Conservation (phyloP, 1,140 invertebrate species). For the Sipha flava region DNA sequence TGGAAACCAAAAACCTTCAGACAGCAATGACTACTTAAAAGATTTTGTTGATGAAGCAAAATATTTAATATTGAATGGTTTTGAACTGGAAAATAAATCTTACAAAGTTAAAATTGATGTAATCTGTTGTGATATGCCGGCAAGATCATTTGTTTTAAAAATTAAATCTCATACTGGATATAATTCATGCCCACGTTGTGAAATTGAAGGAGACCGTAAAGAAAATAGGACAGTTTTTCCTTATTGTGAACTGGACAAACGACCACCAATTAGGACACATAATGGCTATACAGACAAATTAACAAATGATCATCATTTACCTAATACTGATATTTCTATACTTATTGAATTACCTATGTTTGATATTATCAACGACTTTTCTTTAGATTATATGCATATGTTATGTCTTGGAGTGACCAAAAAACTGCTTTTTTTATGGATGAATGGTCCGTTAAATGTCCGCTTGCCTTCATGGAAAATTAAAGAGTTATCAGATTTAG, state of each 20-base stretch:
- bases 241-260: background rate
- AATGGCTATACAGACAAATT: background rate
- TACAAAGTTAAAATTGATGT: slow-evolving; percentile 32
- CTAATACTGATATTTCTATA: background rate
- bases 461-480: background rate
- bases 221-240: background rate
- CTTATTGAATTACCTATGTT: slow-evolving; percentile 29
- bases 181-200: slow-evolving; percentile 38
- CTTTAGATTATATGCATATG: slow-evolving; percentile 38
- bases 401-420: slow-evolving; percentile 42
- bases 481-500: slow-evolving; percentile 29
- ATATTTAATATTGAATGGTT: slow-evolving; percentile 31
- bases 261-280: background rate
- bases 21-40: slow-evolving; percentile 34
- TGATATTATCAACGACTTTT: slow-evolving; percentile 41
- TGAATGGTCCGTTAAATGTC: slow-evolving; percentile 12
- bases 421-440: slow-evolving; percentile 41
- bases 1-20: slow-evolving; percentile 36
- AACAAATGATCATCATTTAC: background rate
- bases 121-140: slow-evolving; percentile 39
- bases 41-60: slow-evolving; percentile 36
- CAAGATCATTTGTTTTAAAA: slow-evolving; percentile 36
- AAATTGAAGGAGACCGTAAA: background rate
- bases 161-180: slow-evolving; percentile 26
- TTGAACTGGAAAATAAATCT: slow-evolving; percentile 6